Conservation (phyloP, 2,797 vertebrate genomes). For the Thunnus albacares region DNA sequence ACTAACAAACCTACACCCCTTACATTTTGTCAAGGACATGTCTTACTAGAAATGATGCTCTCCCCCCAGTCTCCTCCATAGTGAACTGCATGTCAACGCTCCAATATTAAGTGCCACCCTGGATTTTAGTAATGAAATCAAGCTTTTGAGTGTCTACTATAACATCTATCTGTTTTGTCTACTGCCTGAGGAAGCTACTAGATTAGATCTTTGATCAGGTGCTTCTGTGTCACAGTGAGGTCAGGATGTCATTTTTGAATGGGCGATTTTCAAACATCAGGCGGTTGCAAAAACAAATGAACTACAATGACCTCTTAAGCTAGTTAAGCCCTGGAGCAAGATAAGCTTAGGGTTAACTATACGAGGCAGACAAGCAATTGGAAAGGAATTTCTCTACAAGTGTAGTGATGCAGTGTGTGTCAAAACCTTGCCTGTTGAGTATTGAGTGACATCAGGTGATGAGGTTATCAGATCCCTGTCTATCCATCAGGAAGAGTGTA, state of each 20-base stretch:
- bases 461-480: conserved; percentile 41
- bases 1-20: too few species aligned
- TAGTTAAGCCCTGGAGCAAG: conserved; percentile 29
- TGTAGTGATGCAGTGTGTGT: background rate
- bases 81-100: too few species aligned
- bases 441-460: conserved; percentile 37
- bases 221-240: background rate
- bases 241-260: conserved; percentile 7
- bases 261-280: conserved; percentile 34
- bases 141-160: conserved; percentile 2
- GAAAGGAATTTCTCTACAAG: background rate
- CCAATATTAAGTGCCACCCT: too few species aligned
- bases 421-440: background rate
- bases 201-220: conserved; percentile 5
- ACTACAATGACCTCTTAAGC: conserved; percentile 35
- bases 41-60: too few species aligned
- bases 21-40: too few species aligned
- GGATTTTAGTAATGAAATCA: background rate
- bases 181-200: too few species aligned
- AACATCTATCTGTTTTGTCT: background rate
- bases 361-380: conserved; percentile 11
- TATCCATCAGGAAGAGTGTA: conserved; percentile 17
- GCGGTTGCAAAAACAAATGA: conserved; percentile 27
- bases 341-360: conserved; percentile 31
- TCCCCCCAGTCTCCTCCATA: too few species aligned